Base-by-base conservation (phyloP, 1,140 invertebrate genomes). In the Ostrea denselamellosa region DNA sequence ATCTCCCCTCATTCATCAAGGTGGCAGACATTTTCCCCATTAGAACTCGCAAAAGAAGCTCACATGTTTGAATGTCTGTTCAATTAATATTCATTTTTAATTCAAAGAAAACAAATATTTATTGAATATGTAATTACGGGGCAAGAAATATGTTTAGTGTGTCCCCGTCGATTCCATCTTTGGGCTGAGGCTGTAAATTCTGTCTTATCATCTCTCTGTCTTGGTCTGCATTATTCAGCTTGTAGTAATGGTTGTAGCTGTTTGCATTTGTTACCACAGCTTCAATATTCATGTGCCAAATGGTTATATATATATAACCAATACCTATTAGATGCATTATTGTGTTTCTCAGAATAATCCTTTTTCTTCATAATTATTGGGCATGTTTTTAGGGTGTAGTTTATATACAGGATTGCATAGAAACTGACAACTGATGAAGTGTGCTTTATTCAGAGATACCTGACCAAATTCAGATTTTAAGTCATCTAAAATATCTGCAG, bases 241-340 rank as follows among this genome's bases (percentile, higher is more conserved):
- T 71, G 12, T 34, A 71, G 68, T 71, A 25, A 28, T 71, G 68
- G 68, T 71, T 71, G 68, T 71, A 28, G 68, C 68, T 71, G 68
- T 71, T 44, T 71, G 22, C 68, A 71, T 71, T 71, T 71, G 68
- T 71, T 71, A 34, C 22, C 22, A 71, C 68, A 71, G 68, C 68
- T 71, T 71, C 68, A 71, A 71, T 71, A 71, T 71, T 12, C 28
- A 71, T 71, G 68, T 71, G 68, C 68, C 68, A 71, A 71, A 71
- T 71, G 22, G 68, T 71, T 71, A 71, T 71, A 71, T 34, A 71
- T 34, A 25, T 71, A 22, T 71, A 71, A 71, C 68, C 68, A 25
- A 25, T 71, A 71, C 28, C 68, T 25, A 71, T 25, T 71, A 22
- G 22, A 71, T 71, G 68, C 68, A 71, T 71, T 71, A 28, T 71